Base-by-base conservation (phyloP, 2,888 invertebrate species). In the Idaea aversata region DNA sequence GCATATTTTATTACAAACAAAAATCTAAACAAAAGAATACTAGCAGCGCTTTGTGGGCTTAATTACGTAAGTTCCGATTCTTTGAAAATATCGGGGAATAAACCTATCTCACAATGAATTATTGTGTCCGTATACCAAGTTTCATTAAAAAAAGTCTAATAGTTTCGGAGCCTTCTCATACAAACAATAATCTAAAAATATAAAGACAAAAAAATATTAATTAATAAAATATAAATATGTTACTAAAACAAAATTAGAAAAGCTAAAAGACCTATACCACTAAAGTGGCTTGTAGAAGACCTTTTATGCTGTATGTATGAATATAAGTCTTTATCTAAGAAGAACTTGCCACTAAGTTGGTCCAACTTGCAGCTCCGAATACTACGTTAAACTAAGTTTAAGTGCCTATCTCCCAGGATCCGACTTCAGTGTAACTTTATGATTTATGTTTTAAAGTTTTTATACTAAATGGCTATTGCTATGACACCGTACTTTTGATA, bases 401-500 rank as follows among this genome's bases (percentile, higher is more conserved):
- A 85, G 80, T 81, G 80, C 77, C 80, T 79, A 80, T 83, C 82
- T 77, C 67, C 68, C 67, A 61, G 71, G 74, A 74, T 71, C 74
- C 71, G 71, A 73, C 72, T 75, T 67, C 66, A 65, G 72, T 72
- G 72, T 71, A 81, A 85, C 81, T 85, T 83, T 80, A 82, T 84
- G 85, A 85, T 85, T 85, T 84, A 84, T 82, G 73, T 63, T 76
- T 69, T 72, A 67, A 78, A 77, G 69, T 82, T 81, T 72, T 75
- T 65, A 72, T 70, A 72, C 73, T 77, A 80, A 81, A 77, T 73
- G 70, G 72, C 67, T 72, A 73, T 67, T 66, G 65, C 65, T 59
- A 57, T 68, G 66, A 68, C 64, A 68, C 65, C 69, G 68, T 64
- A 64, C 63, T 72, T 64, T 61, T 64, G 47, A 47, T 10, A 65